These are phyloP conservation scores for Urosaurus nigricauda DNA, from an alignment of 2,797 vertebrate species.

Conservation along the genomic window DNA sequence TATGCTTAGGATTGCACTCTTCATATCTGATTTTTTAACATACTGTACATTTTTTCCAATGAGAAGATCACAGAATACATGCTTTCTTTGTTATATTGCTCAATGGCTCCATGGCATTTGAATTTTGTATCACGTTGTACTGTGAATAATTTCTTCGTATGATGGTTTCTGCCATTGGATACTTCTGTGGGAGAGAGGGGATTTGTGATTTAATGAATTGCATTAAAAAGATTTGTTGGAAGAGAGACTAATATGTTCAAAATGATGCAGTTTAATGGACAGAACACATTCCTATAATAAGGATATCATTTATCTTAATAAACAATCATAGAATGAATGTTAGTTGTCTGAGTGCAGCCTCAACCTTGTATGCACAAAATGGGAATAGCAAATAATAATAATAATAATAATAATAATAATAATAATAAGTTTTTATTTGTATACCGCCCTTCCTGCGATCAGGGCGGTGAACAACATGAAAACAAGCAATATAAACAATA, in stretches of 20 bases:
- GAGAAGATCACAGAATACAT: background rate
- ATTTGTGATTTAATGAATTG: too few relatives aligned
- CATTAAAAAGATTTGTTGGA: too few relatives aligned
- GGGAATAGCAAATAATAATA: background rate
- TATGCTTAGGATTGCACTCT: background rate
- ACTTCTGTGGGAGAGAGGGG: too few relatives aligned
- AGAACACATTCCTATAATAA: background rate
- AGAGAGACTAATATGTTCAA: background rate
- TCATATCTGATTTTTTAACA: slow-evolving; percentile 11
- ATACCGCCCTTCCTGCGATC: too few relatives aligned
- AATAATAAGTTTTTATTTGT: too few relatives aligned
- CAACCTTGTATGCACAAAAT: background rate
- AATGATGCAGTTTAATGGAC: background rate
- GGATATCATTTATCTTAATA: too few relatives aligned
- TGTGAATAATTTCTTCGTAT: background rate
- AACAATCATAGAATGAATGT: too few relatives aligned
- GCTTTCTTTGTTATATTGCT: background rate
- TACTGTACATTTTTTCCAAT: background rate
- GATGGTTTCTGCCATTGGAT: background rate
- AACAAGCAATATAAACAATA: too few relatives aligned
- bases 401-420: too few relatives aligned
- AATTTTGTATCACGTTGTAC: background rate
- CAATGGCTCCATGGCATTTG: background rate
- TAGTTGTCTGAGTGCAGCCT: background rate
- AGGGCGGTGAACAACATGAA: too few relatives aligned